These are phyloP conservation scores for Limnephilus marmoratus DNA, from an alignment of 2,888 invertebrate genomes.

Conservation along the genomic window DNA sequence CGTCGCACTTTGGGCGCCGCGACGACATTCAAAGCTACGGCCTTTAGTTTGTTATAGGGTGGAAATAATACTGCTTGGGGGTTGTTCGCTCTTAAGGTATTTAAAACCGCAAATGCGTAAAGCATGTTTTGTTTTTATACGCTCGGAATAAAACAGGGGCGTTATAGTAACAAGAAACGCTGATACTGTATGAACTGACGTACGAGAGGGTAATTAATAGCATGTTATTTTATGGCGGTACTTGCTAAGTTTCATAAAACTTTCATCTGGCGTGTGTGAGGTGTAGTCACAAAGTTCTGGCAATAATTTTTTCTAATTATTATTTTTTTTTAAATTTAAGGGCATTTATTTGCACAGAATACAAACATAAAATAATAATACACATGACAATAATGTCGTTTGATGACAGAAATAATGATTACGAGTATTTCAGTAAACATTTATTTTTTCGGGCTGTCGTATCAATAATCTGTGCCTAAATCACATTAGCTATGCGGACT, in stretches of 20 bases:
- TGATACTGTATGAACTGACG: not conserved
- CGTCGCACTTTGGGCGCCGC: conserved; percentile 29
- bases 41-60: not conserved
- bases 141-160: not conserved
- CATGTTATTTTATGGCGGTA: not conserved
- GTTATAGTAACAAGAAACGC: not conserved
- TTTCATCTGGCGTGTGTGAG: not conserved
- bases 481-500: too few relatives aligned
- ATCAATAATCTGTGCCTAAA: too few relatives aligned
- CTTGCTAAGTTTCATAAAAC: not conserved
- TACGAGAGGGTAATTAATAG: not conserved
- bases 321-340: too few relatives aligned
- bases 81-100: conserved; percentile 24
- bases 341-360: too few relatives aligned
- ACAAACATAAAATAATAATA: too few relatives aligned
- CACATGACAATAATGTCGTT: too few relatives aligned
- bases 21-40: conserved; percentile 4
- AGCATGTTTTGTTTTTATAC: conserved; percentile 34
- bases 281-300: not conserved
- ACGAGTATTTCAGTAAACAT: too few relatives aligned
- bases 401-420: too few relatives aligned
- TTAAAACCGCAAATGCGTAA: conserved; percentile 42
- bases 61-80: conserved; percentile 15
- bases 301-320: not conserved
- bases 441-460: too few relatives aligned